Evolutionary conservation across 2,888 invertebrate genomes (phyloP).

Genomic region (Drosophila mulleri): DNA sequence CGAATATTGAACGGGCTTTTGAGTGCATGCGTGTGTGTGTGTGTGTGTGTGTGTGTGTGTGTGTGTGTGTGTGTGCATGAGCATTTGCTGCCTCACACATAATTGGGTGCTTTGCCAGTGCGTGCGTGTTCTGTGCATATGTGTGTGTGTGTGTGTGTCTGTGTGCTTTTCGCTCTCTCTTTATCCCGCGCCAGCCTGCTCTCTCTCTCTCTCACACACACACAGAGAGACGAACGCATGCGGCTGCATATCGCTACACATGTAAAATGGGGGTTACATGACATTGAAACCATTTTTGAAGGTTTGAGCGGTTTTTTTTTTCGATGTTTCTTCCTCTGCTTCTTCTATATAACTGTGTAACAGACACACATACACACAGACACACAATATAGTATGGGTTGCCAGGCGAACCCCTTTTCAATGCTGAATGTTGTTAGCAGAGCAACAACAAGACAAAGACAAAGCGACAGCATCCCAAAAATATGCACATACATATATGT

Average conservation of each 20-base stretch:
- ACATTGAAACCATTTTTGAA: conserved; percentile 78
- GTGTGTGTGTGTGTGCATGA: conserved; percentile 41
- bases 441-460: background rate
- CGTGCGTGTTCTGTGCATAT: conserved; percentile 16
- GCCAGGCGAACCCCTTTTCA: conserved; percentile 6
- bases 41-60: conserved; percentile 3
- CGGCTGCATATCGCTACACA: conserved; percentile 15
- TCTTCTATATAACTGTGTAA: conserved; percentile 3
- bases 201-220: background rate
- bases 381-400: background rate
- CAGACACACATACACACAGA: background rate
- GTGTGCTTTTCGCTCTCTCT: background rate
- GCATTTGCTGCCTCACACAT: conserved; percentile 45
- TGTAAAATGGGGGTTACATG: conserved; percentile 77
- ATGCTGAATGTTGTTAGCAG: background rate
- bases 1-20: conserved; percentile 23
- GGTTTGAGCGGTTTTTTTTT: conserved; percentile 57
- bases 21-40: background rate
- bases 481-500: background rate
- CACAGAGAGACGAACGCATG: conserved; percentile 8
- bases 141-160: background rate
- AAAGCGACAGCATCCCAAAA: background rate
- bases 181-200: background rate
- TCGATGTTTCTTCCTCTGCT: background rate
- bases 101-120: conserved; percentile 44